Conservation (phyloP, 2,113 vertebrate genomes). For the Telmatochromis sp. region DNA sequence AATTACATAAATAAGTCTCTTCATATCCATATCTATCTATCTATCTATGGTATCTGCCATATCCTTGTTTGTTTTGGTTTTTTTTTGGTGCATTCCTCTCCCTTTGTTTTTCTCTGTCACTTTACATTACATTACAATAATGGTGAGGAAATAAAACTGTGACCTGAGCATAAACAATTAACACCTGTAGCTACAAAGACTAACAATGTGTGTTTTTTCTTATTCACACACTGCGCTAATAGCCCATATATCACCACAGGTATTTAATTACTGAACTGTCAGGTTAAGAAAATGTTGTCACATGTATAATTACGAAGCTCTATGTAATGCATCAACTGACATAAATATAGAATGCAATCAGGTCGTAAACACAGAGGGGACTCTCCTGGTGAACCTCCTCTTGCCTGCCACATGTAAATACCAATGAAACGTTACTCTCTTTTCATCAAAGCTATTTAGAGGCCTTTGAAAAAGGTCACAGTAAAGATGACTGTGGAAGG, state of each 20-base stretch:
- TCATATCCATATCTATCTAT: no score
- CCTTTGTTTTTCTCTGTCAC: neutral
- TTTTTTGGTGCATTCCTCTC: neutral
- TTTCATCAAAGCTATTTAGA: neutral
- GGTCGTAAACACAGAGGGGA: slow-evolving; percentile 33
- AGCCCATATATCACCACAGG: neutral
- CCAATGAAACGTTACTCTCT: neutral
- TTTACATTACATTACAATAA: neutral
- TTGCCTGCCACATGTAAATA: neutral
- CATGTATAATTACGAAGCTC: slow-evolving; percentile 9
- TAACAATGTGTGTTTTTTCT: neutral
- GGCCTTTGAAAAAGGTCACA: neutral
- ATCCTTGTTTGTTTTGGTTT: neutral
- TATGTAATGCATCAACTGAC: neutral
- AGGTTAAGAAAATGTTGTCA: neutral
- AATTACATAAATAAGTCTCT: no score
- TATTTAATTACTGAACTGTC: slow-evolving; percentile 10
- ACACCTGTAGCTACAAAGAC: neutral
- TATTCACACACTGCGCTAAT: neutral
- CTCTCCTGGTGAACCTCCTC: neutral
- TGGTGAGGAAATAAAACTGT: neutral
- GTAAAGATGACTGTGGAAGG: neutral
- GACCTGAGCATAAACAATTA: neutral
- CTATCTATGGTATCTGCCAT: no score
- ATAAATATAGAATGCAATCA: slow-evolving; percentile 15